phyloP scores from a whole-genome alignment of 2,113 vertebrate species.

The Typhlomys cinereus region DNA sequence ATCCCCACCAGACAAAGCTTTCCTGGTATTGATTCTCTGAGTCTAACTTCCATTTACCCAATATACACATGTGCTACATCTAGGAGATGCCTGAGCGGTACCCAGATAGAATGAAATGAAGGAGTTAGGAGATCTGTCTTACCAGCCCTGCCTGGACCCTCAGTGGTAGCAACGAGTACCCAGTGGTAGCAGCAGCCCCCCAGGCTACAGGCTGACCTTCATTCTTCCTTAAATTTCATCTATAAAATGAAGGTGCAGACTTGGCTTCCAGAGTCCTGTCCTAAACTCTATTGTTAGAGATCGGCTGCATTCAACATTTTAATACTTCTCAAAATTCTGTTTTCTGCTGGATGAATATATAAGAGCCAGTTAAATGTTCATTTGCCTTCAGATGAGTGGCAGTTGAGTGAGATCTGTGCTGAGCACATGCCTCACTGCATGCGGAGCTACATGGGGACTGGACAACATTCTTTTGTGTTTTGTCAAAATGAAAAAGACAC shows the following conservation, averaged over 20 bases:
- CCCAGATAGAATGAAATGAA: neutral
- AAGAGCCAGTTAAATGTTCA: neutral
- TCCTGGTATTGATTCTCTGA: neutral
- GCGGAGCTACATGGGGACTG: neutral
- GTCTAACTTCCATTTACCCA: neutral
- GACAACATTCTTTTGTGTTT: neutral
- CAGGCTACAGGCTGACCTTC: too few relatives aligned
- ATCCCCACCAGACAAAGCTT: neutral
- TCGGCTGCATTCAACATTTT: slow-evolving; percentile 23
- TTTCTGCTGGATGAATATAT: slow-evolving; percentile 6
- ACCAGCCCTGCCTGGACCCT: neutral
- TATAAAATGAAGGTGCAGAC: neutral
- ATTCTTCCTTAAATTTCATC: neutral
- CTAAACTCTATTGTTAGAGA: neutral
- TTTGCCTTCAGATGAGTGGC: neutral
- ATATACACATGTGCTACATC: neutral
- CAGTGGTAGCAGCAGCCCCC: too few relatives aligned
- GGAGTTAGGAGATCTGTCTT: too few relatives aligned
- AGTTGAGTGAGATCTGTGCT: neutral
- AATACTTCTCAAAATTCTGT: slow-evolving; percentile 18
- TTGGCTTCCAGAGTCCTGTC: neutral
- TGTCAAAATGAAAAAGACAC: neutral
- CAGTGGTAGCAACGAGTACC: accelerated
- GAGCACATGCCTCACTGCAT: neutral
- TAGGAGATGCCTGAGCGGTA: neutral